Percentiles rank a stretch among this genome's conserved stretches.
These are phyloP conservation scores for Gobionotothen gibberifrons DNA, from an alignment of 2,797 vertebrate genomes.

Conservation along the genomic window DNA sequence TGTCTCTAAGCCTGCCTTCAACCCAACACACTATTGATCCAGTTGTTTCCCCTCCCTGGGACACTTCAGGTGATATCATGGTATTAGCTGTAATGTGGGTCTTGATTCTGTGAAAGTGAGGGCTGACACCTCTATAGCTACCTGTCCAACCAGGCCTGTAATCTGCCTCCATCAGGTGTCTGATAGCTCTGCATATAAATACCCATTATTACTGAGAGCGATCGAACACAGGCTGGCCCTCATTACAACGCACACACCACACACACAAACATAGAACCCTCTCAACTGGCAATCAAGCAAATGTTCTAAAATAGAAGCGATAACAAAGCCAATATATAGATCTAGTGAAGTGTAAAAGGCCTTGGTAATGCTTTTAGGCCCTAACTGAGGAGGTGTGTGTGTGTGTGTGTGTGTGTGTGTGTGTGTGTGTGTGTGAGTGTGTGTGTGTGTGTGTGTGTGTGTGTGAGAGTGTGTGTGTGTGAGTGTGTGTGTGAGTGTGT, in stretches of 20 bases:
- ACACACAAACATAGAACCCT: conserved; percentile 29
- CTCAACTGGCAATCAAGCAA: conserved; percentile 50
- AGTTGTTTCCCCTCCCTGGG: conserved; percentile 22
- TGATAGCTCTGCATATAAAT: conserved; percentile 72
- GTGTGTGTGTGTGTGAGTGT: background rate
- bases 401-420: conserved; percentile 27
- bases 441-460: background rate
- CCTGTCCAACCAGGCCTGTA: conserved; percentile 61
- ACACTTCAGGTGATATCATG: conserved; percentile 40
- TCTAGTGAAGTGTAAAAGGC: conserved; percentile 56
- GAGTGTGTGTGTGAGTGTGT: conserved; percentile 30
- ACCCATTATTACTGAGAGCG: conserved; percentile 64
- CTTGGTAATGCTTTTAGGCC: conserved; percentile 69
- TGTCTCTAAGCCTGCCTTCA: background rate
- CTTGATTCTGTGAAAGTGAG: conserved; percentile 60
- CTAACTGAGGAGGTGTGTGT: conserved; percentile 28
- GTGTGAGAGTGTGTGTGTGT: conserved; percentile 30
- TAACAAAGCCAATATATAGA: conserved; percentile 70
- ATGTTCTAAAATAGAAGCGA: conserved; percentile 65
- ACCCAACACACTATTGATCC: conserved; percentile 16
- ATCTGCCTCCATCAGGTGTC: conserved; percentile 73
- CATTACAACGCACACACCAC: background rate
- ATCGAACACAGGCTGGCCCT: conserved; percentile 44
- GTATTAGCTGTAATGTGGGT: conserved; percentile 52
- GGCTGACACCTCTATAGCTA: conserved; percentile 56